phyloP scores from a whole-genome alignment of 1,140 invertebrate genomes.

The Dendroctonus valens region DNA sequence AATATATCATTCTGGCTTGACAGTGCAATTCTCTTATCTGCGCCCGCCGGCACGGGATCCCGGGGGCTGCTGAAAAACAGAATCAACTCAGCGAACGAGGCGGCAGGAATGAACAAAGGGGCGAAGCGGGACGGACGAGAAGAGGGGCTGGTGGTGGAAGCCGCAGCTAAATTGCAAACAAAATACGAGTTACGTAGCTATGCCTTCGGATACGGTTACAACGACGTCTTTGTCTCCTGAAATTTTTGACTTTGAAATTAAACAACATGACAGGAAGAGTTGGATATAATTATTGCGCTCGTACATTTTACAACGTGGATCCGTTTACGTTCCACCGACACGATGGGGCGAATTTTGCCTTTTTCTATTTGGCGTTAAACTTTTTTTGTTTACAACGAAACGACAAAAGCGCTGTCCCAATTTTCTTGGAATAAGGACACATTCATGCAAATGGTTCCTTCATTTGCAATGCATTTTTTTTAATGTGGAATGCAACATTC shows the following conservation, averaged over 20 bases:
- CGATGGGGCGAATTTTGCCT: not conserved
- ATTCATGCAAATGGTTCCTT: not conserved
- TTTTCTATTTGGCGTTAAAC: not conserved
- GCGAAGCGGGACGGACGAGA: constrained; percentile 26
- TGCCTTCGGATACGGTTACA: constrained; percentile 25
- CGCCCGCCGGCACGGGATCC: constrained; percentile 54
- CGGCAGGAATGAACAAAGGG: constrained; percentile 32
- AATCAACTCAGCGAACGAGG: constrained; percentile 41
- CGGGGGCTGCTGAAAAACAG: constrained; percentile 49
- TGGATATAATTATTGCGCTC: not conserved
- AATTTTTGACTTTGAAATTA: constrained; percentile 16
- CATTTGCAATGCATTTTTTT: too few species aligned
- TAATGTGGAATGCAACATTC: too few species aligned
- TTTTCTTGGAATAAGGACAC: not conserved
- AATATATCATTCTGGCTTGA: constrained; percentile 83
- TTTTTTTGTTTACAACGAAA: not conserved
- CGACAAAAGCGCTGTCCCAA: not conserved
- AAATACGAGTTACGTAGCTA: constrained; percentile 39
- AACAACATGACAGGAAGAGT: constrained; percentile 4
- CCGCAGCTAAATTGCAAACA: constrained; percentile 48
- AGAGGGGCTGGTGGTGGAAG: constrained; percentile 23
- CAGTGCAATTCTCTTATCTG: constrained; percentile 85
- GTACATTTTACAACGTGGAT: not conserved
- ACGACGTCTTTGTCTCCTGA: constrained; percentile 2
- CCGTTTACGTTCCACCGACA: not conserved